Percentiles rank a stretch among this genome's conserved stretches.
phyloP scores from a whole-genome alignment of 2,113 vertebrate genomes.

The Spilogale gracilis region DNA sequence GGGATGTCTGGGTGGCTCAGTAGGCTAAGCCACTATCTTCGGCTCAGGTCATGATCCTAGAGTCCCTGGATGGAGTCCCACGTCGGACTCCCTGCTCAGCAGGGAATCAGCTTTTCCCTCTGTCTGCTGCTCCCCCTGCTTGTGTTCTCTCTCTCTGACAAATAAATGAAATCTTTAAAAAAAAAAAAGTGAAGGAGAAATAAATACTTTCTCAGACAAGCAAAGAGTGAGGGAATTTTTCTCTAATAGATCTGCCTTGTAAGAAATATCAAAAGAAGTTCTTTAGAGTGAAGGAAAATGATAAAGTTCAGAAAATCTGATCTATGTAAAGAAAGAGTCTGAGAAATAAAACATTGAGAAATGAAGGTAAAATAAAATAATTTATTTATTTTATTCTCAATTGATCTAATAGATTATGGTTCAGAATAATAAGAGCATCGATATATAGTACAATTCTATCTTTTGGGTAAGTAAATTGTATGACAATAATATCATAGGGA shows the following conservation, averaged over 20 bases:
- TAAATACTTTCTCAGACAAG: not conserved
- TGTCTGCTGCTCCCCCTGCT: too few species aligned
- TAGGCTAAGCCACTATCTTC: not conserved
- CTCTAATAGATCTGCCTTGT: not conserved
- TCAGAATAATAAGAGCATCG: not conserved
- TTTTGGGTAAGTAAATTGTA: not conserved
- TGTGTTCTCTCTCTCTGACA: too few species aligned
- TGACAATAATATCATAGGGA: not conserved
- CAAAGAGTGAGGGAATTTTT: not conserved
- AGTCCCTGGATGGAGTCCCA: not conserved
- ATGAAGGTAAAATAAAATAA: conserved; percentile 17
- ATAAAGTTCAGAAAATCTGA: not conserved
- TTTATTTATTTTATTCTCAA: conserved; percentile 5
- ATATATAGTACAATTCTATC: not conserved
- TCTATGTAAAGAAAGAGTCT: conserved; percentile 2
- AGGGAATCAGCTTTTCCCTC: too few species aligned
- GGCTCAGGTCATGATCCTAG: not conserved
- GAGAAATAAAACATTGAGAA: conserved; percentile 18
- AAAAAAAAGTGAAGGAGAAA: not conserved
- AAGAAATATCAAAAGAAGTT: conserved; percentile 26
- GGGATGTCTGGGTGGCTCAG: not conserved
- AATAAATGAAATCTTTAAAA: too few species aligned
- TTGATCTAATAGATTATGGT: not conserved
- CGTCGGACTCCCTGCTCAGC: too few species aligned
- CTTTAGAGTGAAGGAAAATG: not conserved